Base-by-base conservation (phyloP, 2,888 invertebrate genomes). In the Mactromeris polynyma region DNA sequence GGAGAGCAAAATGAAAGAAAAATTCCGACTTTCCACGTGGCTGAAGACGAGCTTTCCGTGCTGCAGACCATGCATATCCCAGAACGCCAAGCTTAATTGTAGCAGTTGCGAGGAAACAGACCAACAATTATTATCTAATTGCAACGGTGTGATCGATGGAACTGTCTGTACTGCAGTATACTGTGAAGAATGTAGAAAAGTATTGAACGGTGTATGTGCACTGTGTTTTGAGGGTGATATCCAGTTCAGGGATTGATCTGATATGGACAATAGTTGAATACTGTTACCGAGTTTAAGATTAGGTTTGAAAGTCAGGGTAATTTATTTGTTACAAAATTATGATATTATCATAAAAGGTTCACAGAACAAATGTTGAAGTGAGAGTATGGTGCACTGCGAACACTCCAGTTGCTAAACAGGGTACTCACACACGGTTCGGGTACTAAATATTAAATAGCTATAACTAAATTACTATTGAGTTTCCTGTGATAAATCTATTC, bases 91-190 rank as follows among this genome's bases (percentile, higher is more conserved):
- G 26, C 78, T 85, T 4, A 78, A 86, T 17, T 93, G 93, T 42
- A 85, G 88, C 4, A 91, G 92, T 83, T 93, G 93, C 51, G 79
- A 38, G 17, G 89, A 91, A 14, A 87, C 82, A 3, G 33, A 82
- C 3, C 40, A 54, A 26, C 80, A 84, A 1, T 86, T 85, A 36
- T 64, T 92, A 31, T 83, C 80, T 0, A 81, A 89, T 31, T 92
- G 92, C 46, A 31, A 40, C 1, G 89, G 88, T 1, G 33, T 64
- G 11, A 38, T 33, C n/a, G 92, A 90, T n/a, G 89, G 86, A 0
- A 79, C 64, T 38, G 58, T 83, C 6, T 94, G 93, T 42, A 86
- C 91, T 4, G 90, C 93, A 4, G 82, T 92, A 0, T 94, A 92
- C 46, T 94, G 93, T 77, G 78, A 89, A 9, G 91, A 92, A 21